A percentile compares a stretch with the other conserved stretches of the same genome.
phyloP scores from a whole-genome alignment of 2,888 invertebrate species.

The Teleogryllus oceanicus region DNA sequence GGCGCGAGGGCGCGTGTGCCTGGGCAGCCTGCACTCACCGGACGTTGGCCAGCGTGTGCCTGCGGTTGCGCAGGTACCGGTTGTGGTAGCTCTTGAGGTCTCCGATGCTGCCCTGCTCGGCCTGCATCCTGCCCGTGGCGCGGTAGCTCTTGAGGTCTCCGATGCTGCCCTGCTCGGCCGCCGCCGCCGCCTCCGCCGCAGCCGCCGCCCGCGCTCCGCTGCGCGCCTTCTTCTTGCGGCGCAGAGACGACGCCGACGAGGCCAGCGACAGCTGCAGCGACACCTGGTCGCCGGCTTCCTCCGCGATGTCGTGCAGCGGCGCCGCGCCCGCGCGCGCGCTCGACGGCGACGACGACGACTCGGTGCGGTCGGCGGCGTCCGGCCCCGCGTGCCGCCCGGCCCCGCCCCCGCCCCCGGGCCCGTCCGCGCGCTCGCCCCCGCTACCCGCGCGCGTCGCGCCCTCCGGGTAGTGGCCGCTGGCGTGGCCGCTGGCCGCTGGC shows the following conservation, averaged over 20 bases:
- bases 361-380: conserved; percentile 55
- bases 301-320: not conserved
- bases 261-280: conserved; percentile 47
- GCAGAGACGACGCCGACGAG: conserved; percentile 52
- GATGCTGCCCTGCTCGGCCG: conserved; percentile 85
- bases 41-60: conserved; percentile 88
- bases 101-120: conserved; percentile 86
- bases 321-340: not conserved
- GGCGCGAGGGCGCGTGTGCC: no score
- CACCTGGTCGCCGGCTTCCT: not conserved
- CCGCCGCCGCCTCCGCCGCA: conserved; percentile 40
- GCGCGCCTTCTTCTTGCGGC: conserved; percentile 52
- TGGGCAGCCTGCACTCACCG: conserved; percentile 67
- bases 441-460: conserved; percentile 52
- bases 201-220: conserved; percentile 34
- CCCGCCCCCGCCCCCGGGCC: conserved; percentile 29
- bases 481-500: conserved; percentile 48
- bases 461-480: conserved; percentile 55
- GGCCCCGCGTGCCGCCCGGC: conserved; percentile 60
- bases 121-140: conserved; percentile 73
- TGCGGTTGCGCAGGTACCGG: conserved; percentile 76
- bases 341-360: not conserved
- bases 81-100: conserved; percentile 87
- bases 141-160: conserved; percentile 86
- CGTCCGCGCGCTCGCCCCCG: conserved; percentile 69